Conservation (phyloP, 1,140 invertebrate genomes). For the Amphibalanus amphitrite region DNA sequence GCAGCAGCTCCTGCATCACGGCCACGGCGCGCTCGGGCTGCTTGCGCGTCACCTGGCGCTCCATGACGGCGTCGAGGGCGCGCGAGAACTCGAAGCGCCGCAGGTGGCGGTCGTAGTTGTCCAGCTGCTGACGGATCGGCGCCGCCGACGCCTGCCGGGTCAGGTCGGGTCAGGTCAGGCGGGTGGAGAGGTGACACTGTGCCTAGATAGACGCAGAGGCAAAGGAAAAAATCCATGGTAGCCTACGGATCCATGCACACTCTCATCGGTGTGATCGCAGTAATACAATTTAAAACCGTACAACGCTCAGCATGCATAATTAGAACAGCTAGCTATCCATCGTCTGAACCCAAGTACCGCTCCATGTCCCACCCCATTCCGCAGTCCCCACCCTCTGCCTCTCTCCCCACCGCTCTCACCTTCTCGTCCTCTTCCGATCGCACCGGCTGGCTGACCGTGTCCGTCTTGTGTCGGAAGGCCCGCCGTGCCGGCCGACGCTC, state of each 20-base stretch:
- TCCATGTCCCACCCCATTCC: no score
- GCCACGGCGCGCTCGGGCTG: constrained; percentile 57
- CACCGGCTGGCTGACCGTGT: not conserved
- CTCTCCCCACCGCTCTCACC: no score
- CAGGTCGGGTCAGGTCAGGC: not conserved
- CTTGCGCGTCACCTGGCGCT: constrained; percentile 37
- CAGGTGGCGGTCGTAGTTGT: constrained; percentile 43
- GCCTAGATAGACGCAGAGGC: not conserved
- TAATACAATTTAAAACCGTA: not conserved
- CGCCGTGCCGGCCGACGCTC: not conserved
- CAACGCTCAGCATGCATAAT: not conserved
- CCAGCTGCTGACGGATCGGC: constrained; percentile 1
- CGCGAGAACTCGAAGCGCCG: constrained; percentile 64
- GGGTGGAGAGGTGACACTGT: not conserved
- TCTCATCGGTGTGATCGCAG: not conserved
- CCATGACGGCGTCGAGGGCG: constrained; percentile 55
- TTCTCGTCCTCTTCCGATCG: no score
- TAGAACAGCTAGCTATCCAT: not conserved
- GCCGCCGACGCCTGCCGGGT: not conserved
- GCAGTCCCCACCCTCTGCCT: no score
- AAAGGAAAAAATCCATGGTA: no score
- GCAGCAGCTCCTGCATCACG: constrained; percentile 64
- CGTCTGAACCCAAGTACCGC: not conserved
- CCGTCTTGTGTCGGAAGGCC: not conserved
- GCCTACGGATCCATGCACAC: not conserved